These are phyloP conservation scores for Anas bernieri DNA, from an alignment of 2,797 vertebrate genomes.

Conservation along the genomic window DNA sequence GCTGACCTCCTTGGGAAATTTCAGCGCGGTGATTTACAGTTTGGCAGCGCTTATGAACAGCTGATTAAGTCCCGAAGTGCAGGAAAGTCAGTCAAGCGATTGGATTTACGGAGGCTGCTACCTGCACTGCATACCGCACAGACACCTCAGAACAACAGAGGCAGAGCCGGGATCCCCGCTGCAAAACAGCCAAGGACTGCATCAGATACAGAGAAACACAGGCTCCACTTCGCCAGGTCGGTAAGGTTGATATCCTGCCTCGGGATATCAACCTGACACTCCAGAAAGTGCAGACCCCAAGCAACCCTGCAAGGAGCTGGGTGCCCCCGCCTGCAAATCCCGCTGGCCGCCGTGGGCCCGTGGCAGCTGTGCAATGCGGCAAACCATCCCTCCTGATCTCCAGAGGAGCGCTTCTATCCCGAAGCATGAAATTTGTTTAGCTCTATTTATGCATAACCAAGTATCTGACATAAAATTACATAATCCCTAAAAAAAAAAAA, in stretches of 20 bases:
- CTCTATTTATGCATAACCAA: neutral
- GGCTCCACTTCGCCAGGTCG: neutral
- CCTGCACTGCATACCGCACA: neutral
- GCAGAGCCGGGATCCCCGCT: neutral
- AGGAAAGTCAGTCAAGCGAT: neutral
- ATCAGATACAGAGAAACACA: neutral
- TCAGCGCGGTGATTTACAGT: neutral
- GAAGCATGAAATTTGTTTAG: neutral
- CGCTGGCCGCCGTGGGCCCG: neutral
- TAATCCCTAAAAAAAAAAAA: neutral
- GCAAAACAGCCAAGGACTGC: neutral
- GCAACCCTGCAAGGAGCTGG: neutral
- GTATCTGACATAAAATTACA: constrained; percentile 34
- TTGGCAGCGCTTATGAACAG: neutral
- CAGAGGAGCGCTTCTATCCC: neutral
- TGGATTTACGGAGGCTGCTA: neutral
- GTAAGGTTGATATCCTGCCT: neutral
- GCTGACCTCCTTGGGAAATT: neutral
- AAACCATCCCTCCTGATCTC: neutral
- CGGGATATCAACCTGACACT: neutral
- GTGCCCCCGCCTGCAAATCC: neutral
- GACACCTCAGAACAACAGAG: neutral
- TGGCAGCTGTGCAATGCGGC: neutral
- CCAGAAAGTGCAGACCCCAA: neutral
- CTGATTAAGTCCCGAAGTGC: neutral